Base-by-base conservation (phyloP, 23 tunicate species). In the Ciona savignyi region DNA sequence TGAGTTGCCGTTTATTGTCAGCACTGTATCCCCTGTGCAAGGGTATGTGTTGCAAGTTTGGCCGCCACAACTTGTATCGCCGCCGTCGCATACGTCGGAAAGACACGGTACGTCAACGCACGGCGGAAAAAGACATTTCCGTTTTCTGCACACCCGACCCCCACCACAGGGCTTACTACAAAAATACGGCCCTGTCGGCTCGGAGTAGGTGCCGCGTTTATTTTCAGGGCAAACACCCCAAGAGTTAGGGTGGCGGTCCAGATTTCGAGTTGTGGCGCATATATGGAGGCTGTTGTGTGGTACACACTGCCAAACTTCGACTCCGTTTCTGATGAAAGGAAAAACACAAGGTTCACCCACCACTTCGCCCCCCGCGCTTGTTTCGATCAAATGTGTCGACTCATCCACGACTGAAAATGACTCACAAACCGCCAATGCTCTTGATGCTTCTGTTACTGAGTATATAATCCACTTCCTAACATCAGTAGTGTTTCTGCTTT, bases 161-260 rank as follows among this genome's bases (percentile, higher is more conserved):
- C 84, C 80, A 29, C 96, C 96, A 32, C 96, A 88, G 22, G 96
- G 72, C 56, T 73, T 82, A 67, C 74, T 70, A 66, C 96, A 88
- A 49, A 64, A 22, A 22, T 80, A 72, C 32, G 84, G 80, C 24
- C 68, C 29, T 27, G 78, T 33, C 83, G 83, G 78, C 22, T 73
- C 72, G 2, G 96, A 81, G 35, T 71, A 33, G 22, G 80, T 68
- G 2, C 88, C 88, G 25, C 76, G 84, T 1, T 73, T 72, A 25
- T 22, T 20, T 25, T 26, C 25, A 3, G 96, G 88, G 66, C 96
- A 88, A 32, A 82, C 71, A 4, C 96, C 96, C 87, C 87, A 88
- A 22, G 62, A 21, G 42, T 77, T 70, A 19, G 34, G 76, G 33
- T 88, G 66, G 61, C 21, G n/a, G 62, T 88, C 96, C 29, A 82